Conservation (phyloP, 2,113 vertebrate genomes). For the Manacus vitellinus region DNA sequence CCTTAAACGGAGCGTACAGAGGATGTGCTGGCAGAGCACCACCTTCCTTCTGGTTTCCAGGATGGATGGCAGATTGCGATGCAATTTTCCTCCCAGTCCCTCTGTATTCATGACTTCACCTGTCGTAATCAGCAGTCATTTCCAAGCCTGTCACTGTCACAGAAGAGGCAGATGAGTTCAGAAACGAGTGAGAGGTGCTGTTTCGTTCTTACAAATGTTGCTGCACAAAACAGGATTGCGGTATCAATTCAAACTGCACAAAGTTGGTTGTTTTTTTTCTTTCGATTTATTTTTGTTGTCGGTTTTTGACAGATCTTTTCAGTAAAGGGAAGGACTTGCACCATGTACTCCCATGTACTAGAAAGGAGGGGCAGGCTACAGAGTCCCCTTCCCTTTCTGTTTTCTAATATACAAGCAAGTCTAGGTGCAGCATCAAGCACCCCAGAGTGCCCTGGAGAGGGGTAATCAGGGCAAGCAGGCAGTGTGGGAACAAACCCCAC, state of each 20-base stretch:
- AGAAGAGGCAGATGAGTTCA: background rate
- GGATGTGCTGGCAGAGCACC: background rate
- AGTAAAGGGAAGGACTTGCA: background rate
- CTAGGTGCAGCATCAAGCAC: background rate
- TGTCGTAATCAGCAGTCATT: background rate
- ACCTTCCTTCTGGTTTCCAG: background rate
- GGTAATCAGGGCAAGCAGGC: background rate
- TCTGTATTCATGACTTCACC: background rate
- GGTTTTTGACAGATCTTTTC: background rate
- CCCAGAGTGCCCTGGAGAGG: background rate
- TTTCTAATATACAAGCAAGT: background rate
- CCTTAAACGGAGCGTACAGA: background rate
- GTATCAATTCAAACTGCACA: background rate
- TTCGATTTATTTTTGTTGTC: background rate
- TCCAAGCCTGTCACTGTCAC: background rate
- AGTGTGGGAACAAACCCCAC: background rate
- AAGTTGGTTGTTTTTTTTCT: background rate
- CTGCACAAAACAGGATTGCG: background rate
- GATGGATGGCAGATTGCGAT: slow-evolving; percentile 1
- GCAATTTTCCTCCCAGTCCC: background rate
- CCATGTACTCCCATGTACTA: background rate
- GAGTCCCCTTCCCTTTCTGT: background rate
- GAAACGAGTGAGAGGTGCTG: background rate
- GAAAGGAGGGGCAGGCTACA: background rate
- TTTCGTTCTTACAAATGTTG: background rate